Base-by-base conservation (phyloP, 1,140 invertebrate species). In the Aplysia californica region DNA sequence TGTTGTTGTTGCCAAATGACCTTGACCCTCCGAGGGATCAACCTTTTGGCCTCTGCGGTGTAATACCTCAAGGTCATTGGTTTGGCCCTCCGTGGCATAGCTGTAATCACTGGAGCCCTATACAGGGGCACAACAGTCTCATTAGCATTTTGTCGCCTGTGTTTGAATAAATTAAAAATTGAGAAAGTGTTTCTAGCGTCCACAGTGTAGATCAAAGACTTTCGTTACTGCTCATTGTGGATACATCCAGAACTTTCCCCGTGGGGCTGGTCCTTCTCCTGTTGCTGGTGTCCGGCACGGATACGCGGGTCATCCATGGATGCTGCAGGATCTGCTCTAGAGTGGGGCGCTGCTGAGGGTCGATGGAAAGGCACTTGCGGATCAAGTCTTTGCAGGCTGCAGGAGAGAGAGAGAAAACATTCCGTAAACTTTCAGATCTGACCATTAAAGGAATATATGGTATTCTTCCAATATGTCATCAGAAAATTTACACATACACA, bases 311-410 rank as follows among this genome's bases (percentile, higher is more conserved):
- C 58, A 83, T 81, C 93, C 93, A 94, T 0, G 92, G 90, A 87
- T 94, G 93, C 41, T 85, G 79, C 2, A 93, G 84, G 77, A 94
- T 91, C 41, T 94, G 90, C 72, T 92, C 91, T 18, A 94, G 83
- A 15, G 87, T 87, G 23, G 91, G 91, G 72, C 93, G 85, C n/a
- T 92, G 89, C 2, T 83, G 80, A 21, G 93, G 92, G 70, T 90
- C 87, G 73, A 91, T 85, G 75, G 89, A 84, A 20, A 94, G 88
- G 86, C 93, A 94, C 72, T 89, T 88, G 50, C 85, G 83, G 79
- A 94, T 93, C 50, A 94, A 88, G 79, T 93, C 91, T 87, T 92
- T 90, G 78, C 92, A 92, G 82, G 92, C 92, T 89, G 89, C 56
- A 87, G 87, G 81, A 36, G 73, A 79, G 82, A 85, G 79, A 61